Conservation (phyloP, 2,113 vertebrate species). For the Echinops telfairi region DNA sequence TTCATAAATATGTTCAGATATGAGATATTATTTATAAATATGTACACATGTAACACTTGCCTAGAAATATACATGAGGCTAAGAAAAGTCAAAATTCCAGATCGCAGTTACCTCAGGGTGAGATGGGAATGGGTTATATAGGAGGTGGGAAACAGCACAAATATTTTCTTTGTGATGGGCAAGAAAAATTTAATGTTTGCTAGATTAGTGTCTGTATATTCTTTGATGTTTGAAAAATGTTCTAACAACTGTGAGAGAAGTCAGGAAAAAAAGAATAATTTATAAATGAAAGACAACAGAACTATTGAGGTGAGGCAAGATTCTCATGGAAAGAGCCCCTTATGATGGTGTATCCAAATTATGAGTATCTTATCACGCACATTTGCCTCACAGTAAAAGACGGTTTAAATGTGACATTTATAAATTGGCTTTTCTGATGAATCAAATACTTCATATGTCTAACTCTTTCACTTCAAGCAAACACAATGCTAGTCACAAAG, state of each 20-base stretch:
- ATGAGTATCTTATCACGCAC: fast-evolving
- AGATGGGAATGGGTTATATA: not conserved
- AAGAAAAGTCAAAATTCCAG: not conserved
- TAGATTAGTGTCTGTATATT: not conserved
- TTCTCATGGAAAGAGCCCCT: not conserved
- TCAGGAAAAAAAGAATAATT: not conserved
- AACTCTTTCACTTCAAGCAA: conserved; percentile 33
- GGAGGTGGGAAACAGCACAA: no score
- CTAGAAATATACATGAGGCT: not conserved
- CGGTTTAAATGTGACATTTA: not conserved
- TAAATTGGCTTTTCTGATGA: conserved; percentile 48
- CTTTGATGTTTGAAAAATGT: conserved; percentile 5
- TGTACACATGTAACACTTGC: fast-evolving
- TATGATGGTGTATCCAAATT: not conserved
- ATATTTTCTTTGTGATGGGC: not conserved
- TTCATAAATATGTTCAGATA: no score
- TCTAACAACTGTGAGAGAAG: not conserved
- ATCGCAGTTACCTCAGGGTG: not conserved
- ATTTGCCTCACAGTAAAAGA: not conserved
- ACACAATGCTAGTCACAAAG: conserved; percentile 31
- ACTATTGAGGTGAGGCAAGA: not conserved
- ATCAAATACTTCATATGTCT: not conserved
- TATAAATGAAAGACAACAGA: not conserved
- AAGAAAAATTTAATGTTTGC: not conserved
- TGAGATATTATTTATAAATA: not conserved